Evolutionary conservation across 2,888 invertebrate genomes (phyloP).

Genomic region (Bedellia somnulentella): DNA sequence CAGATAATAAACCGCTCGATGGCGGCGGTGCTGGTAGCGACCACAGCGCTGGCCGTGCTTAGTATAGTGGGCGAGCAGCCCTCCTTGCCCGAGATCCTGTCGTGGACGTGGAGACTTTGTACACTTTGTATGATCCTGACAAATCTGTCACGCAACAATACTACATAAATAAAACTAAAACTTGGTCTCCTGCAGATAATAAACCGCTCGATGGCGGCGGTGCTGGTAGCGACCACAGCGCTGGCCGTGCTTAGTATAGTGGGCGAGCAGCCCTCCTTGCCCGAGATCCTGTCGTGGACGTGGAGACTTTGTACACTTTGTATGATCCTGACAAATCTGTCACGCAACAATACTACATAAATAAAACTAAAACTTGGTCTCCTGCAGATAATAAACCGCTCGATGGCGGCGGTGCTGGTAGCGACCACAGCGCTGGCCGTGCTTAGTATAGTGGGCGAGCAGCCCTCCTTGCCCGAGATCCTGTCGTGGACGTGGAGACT

Average conservation of each 20-base stretch:
- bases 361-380: too few species aligned
- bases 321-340: too few species aligned
- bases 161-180: too few species aligned
- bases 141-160: too few species aligned
- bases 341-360: too few species aligned
- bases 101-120: slow-evolving; percentile 82
- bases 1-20: slow-evolving; percentile 80
- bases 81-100: slow-evolving; percentile 71
- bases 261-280: slow-evolving; percentile 75
- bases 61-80: slow-evolving; percentile 76
- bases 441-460: slow-evolving; percentile 70
- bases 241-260: slow-evolving; percentile 72
- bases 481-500: slow-evolving; percentile 83
- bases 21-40: slow-evolving; percentile 79
- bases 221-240: slow-evolving; percentile 75
- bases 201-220: slow-evolving; percentile 80
- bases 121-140: too few species aligned
- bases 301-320: slow-evolving; percentile 78
- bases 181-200: slow-evolving; percentile 69
- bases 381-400: slow-evolving; percentile 74
- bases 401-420: slow-evolving; percentile 79
- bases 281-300: slow-evolving; percentile 79
- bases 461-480: slow-evolving; percentile 75
- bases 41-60: slow-evolving; percentile 73
- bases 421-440: slow-evolving; percentile 76